Percentiles rank a stretch among this genome's conserved stretches.
phyloP scores from a whole-genome alignment of 2,113 vertebrate genomes.

The Trochalopteron elliotii region DNA sequence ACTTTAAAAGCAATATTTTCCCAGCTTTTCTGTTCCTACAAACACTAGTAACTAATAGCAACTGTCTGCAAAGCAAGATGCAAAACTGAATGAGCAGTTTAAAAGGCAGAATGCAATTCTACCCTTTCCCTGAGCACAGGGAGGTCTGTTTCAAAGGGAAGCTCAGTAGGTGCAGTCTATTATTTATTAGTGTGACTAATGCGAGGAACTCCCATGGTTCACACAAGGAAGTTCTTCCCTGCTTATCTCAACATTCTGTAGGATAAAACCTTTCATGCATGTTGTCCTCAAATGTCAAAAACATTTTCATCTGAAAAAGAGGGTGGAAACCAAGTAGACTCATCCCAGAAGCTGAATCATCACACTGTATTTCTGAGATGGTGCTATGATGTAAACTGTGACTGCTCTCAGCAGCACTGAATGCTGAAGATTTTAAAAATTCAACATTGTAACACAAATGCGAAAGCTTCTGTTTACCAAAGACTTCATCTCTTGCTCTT shows the following conservation, averaged over 20 bases:
- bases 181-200: conserved; percentile 54
- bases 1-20: not conserved
- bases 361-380: not conserved
- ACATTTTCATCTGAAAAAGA: conserved; percentile 22
- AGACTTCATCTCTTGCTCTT: not conserved
- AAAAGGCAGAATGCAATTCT: not conserved
- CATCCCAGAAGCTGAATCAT: conserved; percentile 26
- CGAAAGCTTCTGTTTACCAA: not conserved
- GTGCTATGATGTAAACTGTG: not conserved
- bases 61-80: not conserved
- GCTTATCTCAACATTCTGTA: conserved; percentile 11
- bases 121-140: not conserved
- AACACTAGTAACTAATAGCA: not conserved
- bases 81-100: conserved; percentile 14
- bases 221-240: conserved; percentile 6
- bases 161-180: conserved; percentile 21
- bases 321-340: not conserved
- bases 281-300: conserved; percentile 45
- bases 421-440: not conserved
- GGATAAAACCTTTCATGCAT: conserved; percentile 2
- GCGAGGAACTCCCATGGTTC: conserved; percentile 14
- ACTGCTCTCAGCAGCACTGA: not conserved
- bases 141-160: conserved; percentile 40
- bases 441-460: not conserved
- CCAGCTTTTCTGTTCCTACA: not conserved